Evolutionary conservation across 53 echinoderm and acorn worm genomes (phyloP).

Genomic region (Arbacia lixula): DNA sequence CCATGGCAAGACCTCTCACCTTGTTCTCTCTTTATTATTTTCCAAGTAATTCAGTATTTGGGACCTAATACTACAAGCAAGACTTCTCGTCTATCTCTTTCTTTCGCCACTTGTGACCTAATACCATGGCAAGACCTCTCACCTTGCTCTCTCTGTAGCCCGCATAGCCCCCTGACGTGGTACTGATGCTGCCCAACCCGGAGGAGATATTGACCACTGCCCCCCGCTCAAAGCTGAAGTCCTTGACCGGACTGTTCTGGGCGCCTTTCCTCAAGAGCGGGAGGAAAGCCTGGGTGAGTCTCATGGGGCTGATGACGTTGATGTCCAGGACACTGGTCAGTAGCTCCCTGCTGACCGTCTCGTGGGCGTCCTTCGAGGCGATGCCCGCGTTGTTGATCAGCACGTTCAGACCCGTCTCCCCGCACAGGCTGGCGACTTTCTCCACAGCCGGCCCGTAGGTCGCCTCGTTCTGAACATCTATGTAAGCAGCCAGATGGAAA

Average conservation of each 20-base stretch:
- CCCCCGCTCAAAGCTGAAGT: conserved; percentile 49
- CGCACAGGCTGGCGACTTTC: conserved; percentile 44
- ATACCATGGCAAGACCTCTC: too few species aligned
- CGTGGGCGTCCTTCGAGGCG: conserved; percentile 4
- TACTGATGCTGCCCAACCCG: conserved; percentile 57
- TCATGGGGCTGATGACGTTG: conserved; percentile 62
- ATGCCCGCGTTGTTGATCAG: conserved; percentile 80
- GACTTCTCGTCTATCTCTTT: too few species aligned
- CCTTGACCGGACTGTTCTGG: not conserved
- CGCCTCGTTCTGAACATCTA: conserved; percentile 64
- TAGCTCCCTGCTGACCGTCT: conserved; percentile 40
- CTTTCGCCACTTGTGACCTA: too few species aligned
- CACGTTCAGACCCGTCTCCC: conserved; percentile 56
- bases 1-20: too few species aligned
- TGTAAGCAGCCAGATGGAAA: not conserved
- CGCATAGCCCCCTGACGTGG: conserved; percentile 53
- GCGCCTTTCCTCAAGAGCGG: conserved; percentile 66
- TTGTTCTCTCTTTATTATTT: too few species aligned
- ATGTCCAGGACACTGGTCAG: conserved; percentile 45
- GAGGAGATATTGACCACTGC: conserved; percentile 70
- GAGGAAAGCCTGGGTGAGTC: conserved; percentile 70
- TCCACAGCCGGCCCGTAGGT: conserved; percentile 57
- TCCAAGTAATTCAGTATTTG: too few species aligned
- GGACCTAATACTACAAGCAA: too few species aligned
- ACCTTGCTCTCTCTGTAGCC: conserved; percentile 84